These are phyloP conservation scores for Vespertilio murinus DNA, from an alignment of 2,797 vertebrate genomes.

Conservation along the genomic window DNA sequence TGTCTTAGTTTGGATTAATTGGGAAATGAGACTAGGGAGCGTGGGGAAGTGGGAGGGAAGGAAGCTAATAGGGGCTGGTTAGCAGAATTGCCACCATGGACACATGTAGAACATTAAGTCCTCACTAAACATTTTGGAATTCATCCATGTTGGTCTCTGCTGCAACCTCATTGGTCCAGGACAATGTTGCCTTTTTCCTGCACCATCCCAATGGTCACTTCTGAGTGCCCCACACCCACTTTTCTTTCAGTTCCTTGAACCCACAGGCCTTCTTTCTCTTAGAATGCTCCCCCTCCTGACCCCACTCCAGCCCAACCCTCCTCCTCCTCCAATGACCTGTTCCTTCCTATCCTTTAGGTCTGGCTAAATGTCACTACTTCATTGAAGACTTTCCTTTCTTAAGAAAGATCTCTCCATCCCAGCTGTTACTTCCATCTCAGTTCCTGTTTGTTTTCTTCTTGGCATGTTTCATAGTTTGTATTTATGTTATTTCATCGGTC, in stretches of 20 bases:
- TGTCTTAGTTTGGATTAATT: neutral
- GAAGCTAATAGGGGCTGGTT: neutral
- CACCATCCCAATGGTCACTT: neutral
- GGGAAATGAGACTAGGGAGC: neutral
- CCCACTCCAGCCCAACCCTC: neutral
- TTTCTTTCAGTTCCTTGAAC: neutral
- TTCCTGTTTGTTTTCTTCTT: neutral
- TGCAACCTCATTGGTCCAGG: neutral
- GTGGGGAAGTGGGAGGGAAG: neutral
- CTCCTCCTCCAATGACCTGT: neutral
- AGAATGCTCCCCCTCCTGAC: neutral
- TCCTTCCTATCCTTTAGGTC: neutral
- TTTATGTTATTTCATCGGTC: neutral
- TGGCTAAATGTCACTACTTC: neutral
- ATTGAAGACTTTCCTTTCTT: neutral
- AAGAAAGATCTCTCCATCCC: neutral
- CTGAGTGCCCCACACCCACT: neutral
- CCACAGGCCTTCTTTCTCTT: neutral
- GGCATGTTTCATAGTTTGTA: neutral
- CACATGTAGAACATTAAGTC: too few species aligned
- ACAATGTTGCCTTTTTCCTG: neutral
- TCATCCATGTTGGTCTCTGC: neutral
- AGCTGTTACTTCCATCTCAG: neutral
- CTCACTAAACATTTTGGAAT: neutral
- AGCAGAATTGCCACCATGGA: neutral